phyloP scores from a whole-genome alignment of 2,888 invertebrate genomes.

The Tenodera sinensis region DNA sequence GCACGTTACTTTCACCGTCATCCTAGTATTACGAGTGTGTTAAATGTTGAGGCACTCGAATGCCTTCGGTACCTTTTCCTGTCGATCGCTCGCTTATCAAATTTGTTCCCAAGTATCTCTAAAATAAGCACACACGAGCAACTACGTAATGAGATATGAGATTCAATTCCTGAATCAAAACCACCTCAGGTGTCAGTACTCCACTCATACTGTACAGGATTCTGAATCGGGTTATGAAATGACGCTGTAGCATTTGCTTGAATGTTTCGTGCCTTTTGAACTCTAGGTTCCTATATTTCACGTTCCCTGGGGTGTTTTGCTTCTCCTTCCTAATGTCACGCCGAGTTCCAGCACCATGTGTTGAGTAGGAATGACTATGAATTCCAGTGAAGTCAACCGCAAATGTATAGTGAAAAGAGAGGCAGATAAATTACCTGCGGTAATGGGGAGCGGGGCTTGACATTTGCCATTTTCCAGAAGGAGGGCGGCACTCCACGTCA shows the following conservation, averaged over 20 bases:
- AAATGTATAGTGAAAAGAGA: constrained; percentile 6
- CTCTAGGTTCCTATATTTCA: not conserved
- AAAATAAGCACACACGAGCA: no score
- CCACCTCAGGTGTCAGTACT: no score
- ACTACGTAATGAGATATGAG: no score
- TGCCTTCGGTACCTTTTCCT: no score
- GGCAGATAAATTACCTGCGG: constrained; percentile 9
- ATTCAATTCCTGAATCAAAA: no score
- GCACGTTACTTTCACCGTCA: no score
- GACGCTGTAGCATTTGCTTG: not conserved
- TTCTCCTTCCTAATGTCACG: not conserved
- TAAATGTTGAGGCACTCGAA: no score
- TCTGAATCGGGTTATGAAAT: no score
- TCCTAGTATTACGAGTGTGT: no score
- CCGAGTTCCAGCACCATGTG: not conserved
- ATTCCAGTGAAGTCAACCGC: constrained; percentile 13
- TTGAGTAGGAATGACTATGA: not conserved
- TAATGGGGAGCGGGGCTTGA: not conserved
- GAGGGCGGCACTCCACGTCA: not conserved
- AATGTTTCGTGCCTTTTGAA: not conserved
- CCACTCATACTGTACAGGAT: no score
- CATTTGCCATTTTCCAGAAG: constrained; percentile 12
- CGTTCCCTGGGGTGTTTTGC: not conserved
- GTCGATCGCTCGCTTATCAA: no score
- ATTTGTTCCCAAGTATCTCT: no score